phyloP scores from a whole-genome alignment of 1,140 invertebrate species.

The Drosophila willistoni region DNA sequence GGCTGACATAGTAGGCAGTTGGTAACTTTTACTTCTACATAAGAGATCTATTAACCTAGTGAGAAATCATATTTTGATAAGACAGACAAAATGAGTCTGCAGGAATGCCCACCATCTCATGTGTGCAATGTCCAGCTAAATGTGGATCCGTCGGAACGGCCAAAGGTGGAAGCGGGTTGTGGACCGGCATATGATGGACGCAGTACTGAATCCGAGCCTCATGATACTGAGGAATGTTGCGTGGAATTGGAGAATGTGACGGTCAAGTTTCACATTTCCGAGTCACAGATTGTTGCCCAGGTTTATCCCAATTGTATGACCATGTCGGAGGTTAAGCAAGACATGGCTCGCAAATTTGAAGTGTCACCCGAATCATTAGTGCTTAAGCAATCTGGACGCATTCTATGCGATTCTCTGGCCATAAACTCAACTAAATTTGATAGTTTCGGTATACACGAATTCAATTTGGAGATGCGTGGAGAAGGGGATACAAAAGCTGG shows the following conservation, averaged over 20 bases:
- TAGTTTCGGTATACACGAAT: slow-evolving; percentile 78
- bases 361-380: slow-evolving; percentile 53
- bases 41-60: slow-evolving; percentile 15
- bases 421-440: slow-evolving; percentile 56
- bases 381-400: slow-evolving; percentile 48
- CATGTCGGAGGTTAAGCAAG: slow-evolving; percentile 73
- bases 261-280: slow-evolving; percentile 72
- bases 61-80: slow-evolving; percentile 28
- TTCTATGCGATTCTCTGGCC: slow-evolving; percentile 47
- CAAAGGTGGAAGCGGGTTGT: slow-evolving; percentile 33
- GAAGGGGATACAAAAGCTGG: background rate
- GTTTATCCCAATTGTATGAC: slow-evolving; percentile 80
- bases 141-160: slow-evolving; percentile 42
- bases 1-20: slow-evolving; percentile 45
- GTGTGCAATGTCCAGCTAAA: slow-evolving; percentile 63
- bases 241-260: slow-evolving; percentile 70
- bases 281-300: slow-evolving; percentile 69
- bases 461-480: slow-evolving; percentile 45
- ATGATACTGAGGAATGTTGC: slow-evolving; percentile 37
- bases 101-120: slow-evolving; percentile 28
- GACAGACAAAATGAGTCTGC: slow-evolving; percentile 46
- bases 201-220: slow-evolving; percentile 52
- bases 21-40: slow-evolving; percentile 12
- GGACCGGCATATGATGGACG: slow-evolving; percentile 14
- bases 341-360: slow-evolving; percentile 73